A percentile compares a stretch with the other conserved stretches of the same genome.
phyloP scores from a whole-genome alignment of 2,797 vertebrate genomes.

The Dendrocincla fuliginosa region DNA sequence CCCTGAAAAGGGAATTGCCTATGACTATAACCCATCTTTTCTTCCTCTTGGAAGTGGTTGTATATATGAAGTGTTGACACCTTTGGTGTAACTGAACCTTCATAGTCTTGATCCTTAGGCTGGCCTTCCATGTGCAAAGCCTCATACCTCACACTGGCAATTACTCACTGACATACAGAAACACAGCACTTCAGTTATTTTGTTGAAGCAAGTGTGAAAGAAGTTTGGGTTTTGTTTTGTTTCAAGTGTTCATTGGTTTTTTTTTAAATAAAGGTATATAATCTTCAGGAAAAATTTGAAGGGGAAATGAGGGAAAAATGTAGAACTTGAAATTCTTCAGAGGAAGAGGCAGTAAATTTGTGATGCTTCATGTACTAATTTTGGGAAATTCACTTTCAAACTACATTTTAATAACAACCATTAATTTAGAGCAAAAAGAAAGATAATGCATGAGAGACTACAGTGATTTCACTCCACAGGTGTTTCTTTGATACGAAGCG shows the following conservation, averaged over 20 bases:
- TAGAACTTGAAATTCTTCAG: neutral
- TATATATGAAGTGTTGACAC: neutral
- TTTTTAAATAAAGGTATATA: neutral
- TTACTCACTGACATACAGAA: neutral
- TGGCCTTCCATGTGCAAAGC: neutral
- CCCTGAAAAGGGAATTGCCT: neutral
- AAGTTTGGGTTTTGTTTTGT: neutral
- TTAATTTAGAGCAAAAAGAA: neutral
- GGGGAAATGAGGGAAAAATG: neutral
- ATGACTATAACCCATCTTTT: neutral
- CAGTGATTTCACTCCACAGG: neutral
- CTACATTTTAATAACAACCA: neutral
- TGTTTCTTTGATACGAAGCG: neutral
- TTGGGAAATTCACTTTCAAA: neutral
- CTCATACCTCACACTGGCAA: neutral
- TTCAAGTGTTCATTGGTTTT: neutral
- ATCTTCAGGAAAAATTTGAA: neutral
- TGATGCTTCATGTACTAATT: neutral
- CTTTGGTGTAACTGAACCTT: neutral
- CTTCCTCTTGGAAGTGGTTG: neutral
- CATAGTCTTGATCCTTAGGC: neutral
- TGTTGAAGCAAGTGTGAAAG: neutral
- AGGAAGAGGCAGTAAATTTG: neutral
- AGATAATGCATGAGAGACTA: neutral
- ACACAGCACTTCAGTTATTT: neutral